Evolutionary conservation across 2,888 invertebrate species (phyloP).

Genomic region (Erebia palarica): DNA sequence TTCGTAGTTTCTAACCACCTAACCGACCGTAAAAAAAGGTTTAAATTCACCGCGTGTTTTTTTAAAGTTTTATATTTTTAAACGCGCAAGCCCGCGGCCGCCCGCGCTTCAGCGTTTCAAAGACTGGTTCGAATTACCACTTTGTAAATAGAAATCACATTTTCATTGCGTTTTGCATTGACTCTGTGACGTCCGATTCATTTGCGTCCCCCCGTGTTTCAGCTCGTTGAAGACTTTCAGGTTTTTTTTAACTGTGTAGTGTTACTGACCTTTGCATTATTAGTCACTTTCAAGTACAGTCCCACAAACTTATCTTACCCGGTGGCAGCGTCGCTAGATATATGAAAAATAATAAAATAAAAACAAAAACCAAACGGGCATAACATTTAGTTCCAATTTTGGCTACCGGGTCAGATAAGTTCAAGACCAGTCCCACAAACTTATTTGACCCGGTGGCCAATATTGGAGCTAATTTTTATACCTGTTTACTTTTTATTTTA

Average conservation of each 20-base stretch:
- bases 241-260: background rate
- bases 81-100: constrained; percentile 49
- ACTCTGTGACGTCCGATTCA: constrained; percentile 37
- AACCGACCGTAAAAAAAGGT: background rate
- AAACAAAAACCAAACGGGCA: too few relatives aligned
- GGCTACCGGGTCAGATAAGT: too few relatives aligned
- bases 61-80: background rate
- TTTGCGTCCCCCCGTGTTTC: constrained; percentile 10
- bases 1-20: background rate
- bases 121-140: constrained; percentile 60
- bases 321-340: too few relatives aligned
- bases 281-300: too few relatives aligned
- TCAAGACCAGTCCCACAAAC: too few relatives aligned
- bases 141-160: constrained; percentile 65
- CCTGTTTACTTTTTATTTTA: too few relatives aligned
- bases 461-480: too few relatives aligned
- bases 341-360: too few relatives aligned
- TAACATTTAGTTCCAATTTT: too few relatives aligned
- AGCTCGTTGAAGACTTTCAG: background rate
- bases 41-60: background rate
- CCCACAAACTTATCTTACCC: too few relatives aligned
- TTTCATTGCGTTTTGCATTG: constrained; percentile 47
- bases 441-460: too few relatives aligned
- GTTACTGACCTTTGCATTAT: background rate
- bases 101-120: constrained; percentile 49